Base-by-base conservation (phyloP, 2,113 vertebrate species). In the Speoplatyrhinus poulsoni region DNA sequence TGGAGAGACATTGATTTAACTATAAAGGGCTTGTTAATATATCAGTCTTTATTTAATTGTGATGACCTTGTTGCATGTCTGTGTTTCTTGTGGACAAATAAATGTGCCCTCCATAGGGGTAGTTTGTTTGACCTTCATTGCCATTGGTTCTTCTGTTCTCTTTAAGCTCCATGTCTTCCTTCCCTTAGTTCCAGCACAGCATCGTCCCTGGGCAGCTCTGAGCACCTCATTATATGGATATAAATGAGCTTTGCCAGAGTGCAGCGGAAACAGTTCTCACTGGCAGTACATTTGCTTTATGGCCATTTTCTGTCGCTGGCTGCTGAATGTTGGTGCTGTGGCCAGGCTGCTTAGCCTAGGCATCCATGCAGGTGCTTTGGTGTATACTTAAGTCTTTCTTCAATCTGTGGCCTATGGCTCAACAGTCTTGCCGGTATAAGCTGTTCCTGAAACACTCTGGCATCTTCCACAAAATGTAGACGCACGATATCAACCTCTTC, bases 21-120 rank as follows among this genome's bases (percentile, higher is more conserved):
- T 87, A 91, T 90, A 90, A 91, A 93, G 92, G 92, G 92, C 92
- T 93, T 93, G 82, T 91, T 87, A 90, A 86, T 88, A 86, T 88
- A 89, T 82, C 70, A 47, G 88, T 92, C 90, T 92, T 90, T 91
- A 91, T 85, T 88, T 84, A 89, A 87, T 87, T 88, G 91, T 90
- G 88, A 88, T 92, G 89, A 93, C 78, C 84, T 89, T 87, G 90
- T 93, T 93, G 92, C 92, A 93, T 93, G 92, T 93, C 84, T 93
- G 89, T 92, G 79, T 91, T 91, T 87, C 85, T 83, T 81, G 91
- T 93, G 88, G 82, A 87, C 89, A 88, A 93, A 93, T 93, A 93
- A 92, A 93, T 84, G 85, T 88, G 73, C 88, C 88, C 89, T 76
- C 55, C 62, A 73, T 58, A 19, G 75, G 88, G 89, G 70, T 67